These are phyloP conservation scores for Tragulus kanchil DNA, from an alignment of 2,113 vertebrate genomes.

Conservation along the genomic window DNA sequence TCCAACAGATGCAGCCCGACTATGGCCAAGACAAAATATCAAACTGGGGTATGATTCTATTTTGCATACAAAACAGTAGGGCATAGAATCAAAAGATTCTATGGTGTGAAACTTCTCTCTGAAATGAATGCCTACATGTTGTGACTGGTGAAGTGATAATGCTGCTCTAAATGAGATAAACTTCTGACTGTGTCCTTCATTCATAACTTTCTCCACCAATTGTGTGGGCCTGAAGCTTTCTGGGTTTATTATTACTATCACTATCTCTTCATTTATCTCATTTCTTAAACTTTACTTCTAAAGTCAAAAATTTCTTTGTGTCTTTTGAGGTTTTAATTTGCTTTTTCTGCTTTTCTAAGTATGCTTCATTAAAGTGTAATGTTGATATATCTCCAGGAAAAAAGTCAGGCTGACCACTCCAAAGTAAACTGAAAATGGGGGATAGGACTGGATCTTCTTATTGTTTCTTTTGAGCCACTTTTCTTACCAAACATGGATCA, in stretches of 20 bases:
- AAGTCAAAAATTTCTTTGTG: background rate
- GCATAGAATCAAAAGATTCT: conserved; percentile 15
- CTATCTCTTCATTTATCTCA: background rate
- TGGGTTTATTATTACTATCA: background rate
- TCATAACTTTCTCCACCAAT: background rate
- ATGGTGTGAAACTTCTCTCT: background rate
- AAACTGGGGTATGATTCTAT: background rate
- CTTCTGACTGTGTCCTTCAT: background rate
- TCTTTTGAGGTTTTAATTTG: background rate
- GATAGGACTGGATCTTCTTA: background rate
- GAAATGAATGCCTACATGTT: background rate
- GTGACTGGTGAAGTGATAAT: background rate
- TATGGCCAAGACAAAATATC: conserved; percentile 55
- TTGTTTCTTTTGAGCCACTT: background rate
- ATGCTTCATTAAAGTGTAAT: conserved; percentile 7
- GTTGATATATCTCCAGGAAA: background rate
- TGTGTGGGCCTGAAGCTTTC: background rate
- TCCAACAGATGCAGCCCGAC: background rate
- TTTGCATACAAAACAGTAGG: background rate
- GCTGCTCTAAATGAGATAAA: background rate
- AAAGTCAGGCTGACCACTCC: background rate
- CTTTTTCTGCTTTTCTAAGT: conserved; percentile 15
- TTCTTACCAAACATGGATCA: background rate
- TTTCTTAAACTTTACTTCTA: background rate
- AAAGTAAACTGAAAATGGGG: background rate